A percentile compares a stretch with the other conserved stretches of the same genome.
Conservation (phyloP, 2,113 vertebrate species). For the Sisor rabdophorus region DNA sequence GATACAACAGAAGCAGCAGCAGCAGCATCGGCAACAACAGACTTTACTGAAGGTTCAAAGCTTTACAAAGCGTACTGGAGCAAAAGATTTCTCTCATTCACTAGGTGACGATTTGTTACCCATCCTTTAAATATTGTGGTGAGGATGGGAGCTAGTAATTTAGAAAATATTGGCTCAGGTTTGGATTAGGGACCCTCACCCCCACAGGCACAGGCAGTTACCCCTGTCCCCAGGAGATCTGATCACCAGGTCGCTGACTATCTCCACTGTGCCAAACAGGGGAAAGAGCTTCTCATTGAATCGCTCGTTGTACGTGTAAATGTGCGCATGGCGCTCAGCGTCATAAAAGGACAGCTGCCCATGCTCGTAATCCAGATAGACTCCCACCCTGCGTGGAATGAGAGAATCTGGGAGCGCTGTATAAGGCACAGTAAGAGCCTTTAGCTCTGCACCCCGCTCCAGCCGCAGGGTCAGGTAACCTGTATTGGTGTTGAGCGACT, state of each 20-base stretch:
- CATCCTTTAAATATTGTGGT: not conserved
- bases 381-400: conserved; percentile 67
- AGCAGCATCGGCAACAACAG: conserved; percentile 45
- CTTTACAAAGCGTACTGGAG: conserved; percentile 50
- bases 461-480: conserved; percentile 73
- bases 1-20: conserved; percentile 60
- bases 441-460: conserved; percentile 72
- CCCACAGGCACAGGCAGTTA: conserved; percentile 67
- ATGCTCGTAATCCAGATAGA: conserved; percentile 68
- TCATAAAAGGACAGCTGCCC: conserved; percentile 76
- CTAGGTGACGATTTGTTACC: conserved; percentile 4
- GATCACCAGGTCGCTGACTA: conserved; percentile 71
- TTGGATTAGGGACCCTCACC: conserved; percentile 44
- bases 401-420: conserved; percentile 63
- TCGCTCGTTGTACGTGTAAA: conserved; percentile 73
- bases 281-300: conserved; percentile 71
- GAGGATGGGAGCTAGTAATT: not conserved
- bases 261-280: conserved; percentile 73
- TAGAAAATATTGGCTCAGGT: not conserved
- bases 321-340: conserved; percentile 64
- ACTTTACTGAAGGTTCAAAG: conserved; percentile 49
- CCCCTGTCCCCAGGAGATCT: conserved; percentile 55
- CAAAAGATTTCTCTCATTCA: conserved; percentile 40
- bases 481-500: conserved; percentile 70
- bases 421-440: conserved; percentile 73